These are phyloP conservation scores for Circaetus cinerascens DNA, from an alignment of 2,113 vertebrate species.

Conservation along the genomic window DNA sequence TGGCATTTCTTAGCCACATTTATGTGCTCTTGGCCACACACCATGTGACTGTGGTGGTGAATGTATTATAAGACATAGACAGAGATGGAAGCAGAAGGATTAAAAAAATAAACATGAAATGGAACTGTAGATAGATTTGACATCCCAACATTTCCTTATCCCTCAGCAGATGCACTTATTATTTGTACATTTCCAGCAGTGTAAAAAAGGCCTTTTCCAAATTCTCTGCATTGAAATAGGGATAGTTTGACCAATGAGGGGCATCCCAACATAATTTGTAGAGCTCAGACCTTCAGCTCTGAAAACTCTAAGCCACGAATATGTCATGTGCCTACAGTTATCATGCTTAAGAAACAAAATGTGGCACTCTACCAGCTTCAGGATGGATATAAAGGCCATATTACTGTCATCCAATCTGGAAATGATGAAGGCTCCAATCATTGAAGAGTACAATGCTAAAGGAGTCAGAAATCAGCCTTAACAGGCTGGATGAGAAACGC, in stretches of 20 bases:
- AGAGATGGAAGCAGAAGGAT: background rate
- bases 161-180: background rate
- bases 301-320: background rate
- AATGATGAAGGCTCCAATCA: background rate
- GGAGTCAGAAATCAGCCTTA: background rate
- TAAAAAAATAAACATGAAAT: conserved; percentile 22
- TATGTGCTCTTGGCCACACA: background rate
- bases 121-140: conserved; percentile 1
- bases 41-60: accelerated
- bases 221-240: background rate
- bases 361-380: background rate
- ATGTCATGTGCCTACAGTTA: background rate
- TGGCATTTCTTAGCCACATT: background rate
- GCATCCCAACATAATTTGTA: background rate
- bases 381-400: background rate
- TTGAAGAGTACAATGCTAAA: background rate
- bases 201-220: background rate
- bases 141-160: conserved; percentile 9
- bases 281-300: background rate
- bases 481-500: background rate
- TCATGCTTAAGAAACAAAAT: background rate
- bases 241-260: background rate
- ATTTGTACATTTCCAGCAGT: background rate
- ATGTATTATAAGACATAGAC: background rate
- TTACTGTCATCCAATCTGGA: background rate